A percentile compares a stretch with the other conserved stretches of the same genome.
phyloP scores from a whole-genome alignment of 2,797 vertebrate genomes.

The Helostoma temminkii region DNA sequence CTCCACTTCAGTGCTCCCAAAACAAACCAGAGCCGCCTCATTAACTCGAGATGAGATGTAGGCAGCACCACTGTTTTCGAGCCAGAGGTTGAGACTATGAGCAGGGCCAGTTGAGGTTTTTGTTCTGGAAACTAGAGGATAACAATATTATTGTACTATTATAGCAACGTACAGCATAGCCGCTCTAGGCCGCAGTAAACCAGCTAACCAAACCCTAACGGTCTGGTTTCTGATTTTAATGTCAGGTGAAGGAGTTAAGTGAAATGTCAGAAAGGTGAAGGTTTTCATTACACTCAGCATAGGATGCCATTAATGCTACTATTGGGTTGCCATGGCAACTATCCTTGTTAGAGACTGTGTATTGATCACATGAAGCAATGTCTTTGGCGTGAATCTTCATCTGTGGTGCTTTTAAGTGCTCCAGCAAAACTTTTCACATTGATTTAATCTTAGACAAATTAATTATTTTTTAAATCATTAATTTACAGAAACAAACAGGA shows the following conservation, averaged over 20 bases:
- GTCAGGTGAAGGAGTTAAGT: conserved; percentile 20
- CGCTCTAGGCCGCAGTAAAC: not conserved
- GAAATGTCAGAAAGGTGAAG: conserved; percentile 40
- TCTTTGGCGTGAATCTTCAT: not conserved
- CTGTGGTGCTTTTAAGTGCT: not conserved
- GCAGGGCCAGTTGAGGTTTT: not conserved
- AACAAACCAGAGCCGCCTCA: conserved; percentile 19
- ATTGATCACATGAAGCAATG: conserved; percentile 32
- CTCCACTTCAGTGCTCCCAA: conserved; percentile 2
- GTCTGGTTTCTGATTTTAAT: conserved; percentile 21
- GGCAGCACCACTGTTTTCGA: not conserved
- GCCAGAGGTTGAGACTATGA: conserved; percentile 1
- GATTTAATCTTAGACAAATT: too few species aligned
- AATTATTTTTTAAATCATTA: too few species aligned
- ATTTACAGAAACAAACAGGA: too few species aligned
- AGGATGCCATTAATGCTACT: conserved; percentile 36
- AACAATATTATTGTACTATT: not conserved
- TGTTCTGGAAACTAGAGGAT: not conserved
- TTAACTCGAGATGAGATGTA: conserved; percentile 6
- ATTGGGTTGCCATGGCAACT: conserved; percentile 62
- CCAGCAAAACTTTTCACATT: not conserved
- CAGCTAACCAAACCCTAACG: conserved; percentile 1
- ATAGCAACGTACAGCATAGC: not conserved
- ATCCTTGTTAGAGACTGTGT: conserved; percentile 26
- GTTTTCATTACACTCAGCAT: conserved; percentile 41